Conservation (phyloP, 2,888 invertebrate species). For the Acleris cristana region DNA sequence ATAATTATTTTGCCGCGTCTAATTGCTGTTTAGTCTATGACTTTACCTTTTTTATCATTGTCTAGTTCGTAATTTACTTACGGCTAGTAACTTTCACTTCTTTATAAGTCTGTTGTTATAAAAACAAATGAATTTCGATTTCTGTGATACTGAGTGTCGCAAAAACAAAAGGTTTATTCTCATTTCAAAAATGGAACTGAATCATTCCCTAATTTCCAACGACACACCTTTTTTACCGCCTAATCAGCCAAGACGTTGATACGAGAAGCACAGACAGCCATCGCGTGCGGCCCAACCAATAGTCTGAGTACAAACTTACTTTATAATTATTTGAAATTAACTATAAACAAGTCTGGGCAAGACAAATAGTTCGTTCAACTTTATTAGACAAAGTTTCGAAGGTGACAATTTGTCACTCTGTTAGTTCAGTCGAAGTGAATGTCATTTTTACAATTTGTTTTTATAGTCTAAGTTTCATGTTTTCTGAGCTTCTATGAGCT, state of each 20-base stretch:
- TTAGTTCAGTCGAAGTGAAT: conserved; percentile 5
- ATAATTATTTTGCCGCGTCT: conserved; percentile 72
- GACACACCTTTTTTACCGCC: conserved; percentile 26
- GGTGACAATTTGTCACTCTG: conserved; percentile 40
- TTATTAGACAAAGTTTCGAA: conserved; percentile 38
- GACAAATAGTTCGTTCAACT: conserved; percentile 45
- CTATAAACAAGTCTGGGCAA: conserved; percentile 40
- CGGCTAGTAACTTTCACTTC: conserved; percentile 22
- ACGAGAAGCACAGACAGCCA: conserved; percentile 53
- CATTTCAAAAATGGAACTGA: neutral
- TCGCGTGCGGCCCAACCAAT: conserved; percentile 63
- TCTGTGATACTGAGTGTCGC: neutral
- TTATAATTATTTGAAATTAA: conserved; percentile 59
- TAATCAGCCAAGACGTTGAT: conserved; percentile 47
- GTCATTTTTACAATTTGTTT: conserved; percentile 9
- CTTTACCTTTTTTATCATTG: conserved; percentile 32
- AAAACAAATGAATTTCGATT: neutral
- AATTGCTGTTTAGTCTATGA: conserved; percentile 60
- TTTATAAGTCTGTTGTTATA: neutral
- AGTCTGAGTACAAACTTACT: conserved; percentile 58
- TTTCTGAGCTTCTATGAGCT: neutral
- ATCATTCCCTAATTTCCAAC: conserved; percentile 8
- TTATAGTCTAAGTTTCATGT: conserved; percentile 6
- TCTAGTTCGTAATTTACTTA: conserved; percentile 11
- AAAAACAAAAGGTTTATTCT: neutral